Evolutionary conservation across 2,888 invertebrate species (phyloP).

Genomic region (Andrena haemorrhoa): DNA sequence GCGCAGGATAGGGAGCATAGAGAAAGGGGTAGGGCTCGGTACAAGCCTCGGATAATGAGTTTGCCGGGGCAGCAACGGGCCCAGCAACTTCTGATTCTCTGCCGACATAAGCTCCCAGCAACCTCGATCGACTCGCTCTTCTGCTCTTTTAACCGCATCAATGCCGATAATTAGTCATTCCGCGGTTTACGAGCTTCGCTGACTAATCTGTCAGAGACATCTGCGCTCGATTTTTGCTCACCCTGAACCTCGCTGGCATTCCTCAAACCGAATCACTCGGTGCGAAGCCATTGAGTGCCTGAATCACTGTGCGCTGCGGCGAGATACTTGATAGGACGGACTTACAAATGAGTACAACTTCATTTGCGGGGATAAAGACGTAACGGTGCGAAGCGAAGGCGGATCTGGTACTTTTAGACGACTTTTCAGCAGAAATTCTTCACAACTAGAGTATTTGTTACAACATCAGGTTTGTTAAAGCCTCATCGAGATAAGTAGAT

Average conservation of each 20-base stretch:
- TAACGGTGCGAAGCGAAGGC: not conserved
- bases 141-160: conserved; percentile 55
- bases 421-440: too few relatives aligned
- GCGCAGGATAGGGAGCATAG: conserved; percentile 13
- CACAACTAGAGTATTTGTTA: too few relatives aligned
- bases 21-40: conserved; percentile 43
- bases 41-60: conserved; percentile 71
- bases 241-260: not conserved
- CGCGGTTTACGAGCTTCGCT: conserved; percentile 53
- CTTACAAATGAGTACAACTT: conserved; percentile 45
- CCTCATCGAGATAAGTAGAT: too few relatives aligned
- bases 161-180: conserved; percentile 69
- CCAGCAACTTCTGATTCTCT: conserved; percentile 54
- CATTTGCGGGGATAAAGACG: conserved; percentile 8
- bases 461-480: too few relatives aligned
- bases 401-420: too few relatives aligned
- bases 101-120: conserved; percentile 22
- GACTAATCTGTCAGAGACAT: conserved; percentile 55
- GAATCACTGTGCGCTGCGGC: not conserved
- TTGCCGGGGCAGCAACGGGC: conserved; percentile 64
- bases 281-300: too few relatives aligned
- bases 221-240: conserved; percentile 25
- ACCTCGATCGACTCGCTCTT: conserved; percentile 58
- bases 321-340: conserved; percentile 38
- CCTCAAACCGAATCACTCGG: not conserved